phyloP scores from a whole-genome alignment of 2,888 invertebrate genomes.

The Blastobasis adustella region DNA sequence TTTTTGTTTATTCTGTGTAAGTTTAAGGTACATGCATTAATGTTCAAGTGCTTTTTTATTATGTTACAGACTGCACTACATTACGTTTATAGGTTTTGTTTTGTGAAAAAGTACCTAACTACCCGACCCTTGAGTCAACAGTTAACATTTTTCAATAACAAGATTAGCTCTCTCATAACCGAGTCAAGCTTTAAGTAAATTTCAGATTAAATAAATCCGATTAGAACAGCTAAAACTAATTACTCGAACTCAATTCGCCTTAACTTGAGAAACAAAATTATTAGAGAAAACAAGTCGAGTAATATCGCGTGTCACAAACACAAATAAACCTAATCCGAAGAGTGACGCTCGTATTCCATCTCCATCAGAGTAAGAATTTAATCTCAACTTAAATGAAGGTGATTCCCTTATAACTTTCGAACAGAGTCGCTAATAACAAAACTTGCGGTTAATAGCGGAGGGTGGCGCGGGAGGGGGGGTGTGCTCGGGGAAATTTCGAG shows the following conservation, averaged over 20 bases:
- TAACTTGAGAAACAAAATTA: too few species aligned
- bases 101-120: not conserved
- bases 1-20: constrained; percentile 49
- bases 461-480: constrained; percentile 13
- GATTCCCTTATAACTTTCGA: constrained; percentile 66
- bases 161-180: too few species aligned
- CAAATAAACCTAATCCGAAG: not conserved
- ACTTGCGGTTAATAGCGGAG: constrained; percentile 63
- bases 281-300: too few species aligned
- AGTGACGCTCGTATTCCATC: constrained; percentile 8
- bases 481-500: constrained; percentile 46
- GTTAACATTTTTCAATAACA: too few species aligned
- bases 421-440: constrained; percentile 68
- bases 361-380: constrained; percentile 59
- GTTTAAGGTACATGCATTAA: constrained; percentile 22
- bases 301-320: not conserved
- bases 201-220: too few species aligned
- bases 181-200: too few species aligned
- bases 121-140: not conserved
- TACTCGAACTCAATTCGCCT: too few species aligned
- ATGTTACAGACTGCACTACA: too few species aligned
- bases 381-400: constrained; percentile 68
- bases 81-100: not conserved
- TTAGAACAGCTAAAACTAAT: too few species aligned
- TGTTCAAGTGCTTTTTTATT: too few species aligned